Evolutionary conservation across 2,888 invertebrate species (phyloP), one percentile per base, ranked within the genome.

Genomic region (Himalopsyche japonica): DNA sequence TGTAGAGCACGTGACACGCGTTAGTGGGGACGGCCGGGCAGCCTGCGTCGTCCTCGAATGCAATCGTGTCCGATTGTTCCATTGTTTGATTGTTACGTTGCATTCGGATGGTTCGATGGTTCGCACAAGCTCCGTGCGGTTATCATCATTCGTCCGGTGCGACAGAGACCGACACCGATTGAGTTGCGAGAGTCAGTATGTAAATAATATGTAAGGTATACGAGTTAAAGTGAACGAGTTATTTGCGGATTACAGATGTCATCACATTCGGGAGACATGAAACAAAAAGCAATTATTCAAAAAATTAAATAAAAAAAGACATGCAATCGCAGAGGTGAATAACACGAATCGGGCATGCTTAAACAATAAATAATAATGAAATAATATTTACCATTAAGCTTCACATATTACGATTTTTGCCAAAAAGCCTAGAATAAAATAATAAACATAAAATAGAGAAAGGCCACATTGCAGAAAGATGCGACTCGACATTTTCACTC

Each of bases 1-100:
- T 97, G 95, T 97, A 97, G 94, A 96, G 95, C 94, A 97, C 97
- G 94, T 95, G 97, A 92, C 96, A 96, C 94, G 97, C 97, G 94
- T 97, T 97, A 93, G 70, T 57, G 30, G 70, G 30, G 64, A 57
- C 24, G 30, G 70, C 30, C 30, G 70, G 70, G 70, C 70, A 70
- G 70, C 70, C 70, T 70, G 70, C 34, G 47, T 20, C 15, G 24
- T 20, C 64, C 43, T 43, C 43, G 15, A 43, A 43, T 43, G 43
- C 43, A 43, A 43, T 43, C 43, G 43, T 24, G 70, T 70, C 70
- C 20, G 70, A 27, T 70, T 70, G 70, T 70, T 70, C 70, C 70
- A 70, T 70, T 70, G 70, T 70, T 70, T 8, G 70, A 27, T 70
- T 70, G 70, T 70, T 70, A 70, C 27, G 70, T 70, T 70, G 70